Conservation (phyloP, 2,797 vertebrate species). For the Leucoraja ocellata region DNA sequence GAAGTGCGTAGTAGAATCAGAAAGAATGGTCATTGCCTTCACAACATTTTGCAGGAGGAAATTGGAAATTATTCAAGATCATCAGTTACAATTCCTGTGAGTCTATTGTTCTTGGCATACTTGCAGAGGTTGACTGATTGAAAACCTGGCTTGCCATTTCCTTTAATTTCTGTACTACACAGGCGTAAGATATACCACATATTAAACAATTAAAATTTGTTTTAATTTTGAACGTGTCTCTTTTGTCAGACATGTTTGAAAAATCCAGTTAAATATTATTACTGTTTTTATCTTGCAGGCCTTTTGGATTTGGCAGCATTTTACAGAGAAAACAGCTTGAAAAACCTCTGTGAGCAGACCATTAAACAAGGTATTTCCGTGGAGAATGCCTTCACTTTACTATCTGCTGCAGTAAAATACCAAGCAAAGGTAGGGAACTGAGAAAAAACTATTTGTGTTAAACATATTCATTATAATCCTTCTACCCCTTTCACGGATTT, state of each 20-base stretch:
- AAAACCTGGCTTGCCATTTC: not conserved
- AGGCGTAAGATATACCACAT: not conserved
- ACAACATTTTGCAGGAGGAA: not conserved
- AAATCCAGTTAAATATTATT: not conserved
- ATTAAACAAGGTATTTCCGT: conserved; percentile 95
- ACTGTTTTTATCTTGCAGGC: conserved; percentile 57
- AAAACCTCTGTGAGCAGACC: conserved; percentile 89
- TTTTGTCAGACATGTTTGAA: not conserved
- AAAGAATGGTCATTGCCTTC: not conserved
- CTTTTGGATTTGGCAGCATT: conserved; percentile 86
- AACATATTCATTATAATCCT: not conserved
- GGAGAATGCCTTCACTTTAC: conserved; percentile 86
- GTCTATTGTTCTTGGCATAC: not conserved
- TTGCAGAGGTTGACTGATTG: not conserved
- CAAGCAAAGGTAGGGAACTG: conserved; percentile 78
- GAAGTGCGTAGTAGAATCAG: not conserved
- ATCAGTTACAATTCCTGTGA: not conserved
- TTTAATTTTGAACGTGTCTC: not conserved
- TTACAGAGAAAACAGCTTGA: conserved; percentile 82
- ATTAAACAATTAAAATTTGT: not conserved
- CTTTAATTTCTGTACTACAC: not conserved
- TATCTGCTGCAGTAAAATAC: conserved; percentile 90
- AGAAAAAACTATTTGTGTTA: not conserved
- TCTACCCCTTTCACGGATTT: not conserved
- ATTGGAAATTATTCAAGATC: not conserved